Percentiles rank a stretch among this genome's conserved stretches.
Evolutionary conservation across 2,888 invertebrate genomes (phyloP).

Genomic region (Sipha maydis): DNA sequence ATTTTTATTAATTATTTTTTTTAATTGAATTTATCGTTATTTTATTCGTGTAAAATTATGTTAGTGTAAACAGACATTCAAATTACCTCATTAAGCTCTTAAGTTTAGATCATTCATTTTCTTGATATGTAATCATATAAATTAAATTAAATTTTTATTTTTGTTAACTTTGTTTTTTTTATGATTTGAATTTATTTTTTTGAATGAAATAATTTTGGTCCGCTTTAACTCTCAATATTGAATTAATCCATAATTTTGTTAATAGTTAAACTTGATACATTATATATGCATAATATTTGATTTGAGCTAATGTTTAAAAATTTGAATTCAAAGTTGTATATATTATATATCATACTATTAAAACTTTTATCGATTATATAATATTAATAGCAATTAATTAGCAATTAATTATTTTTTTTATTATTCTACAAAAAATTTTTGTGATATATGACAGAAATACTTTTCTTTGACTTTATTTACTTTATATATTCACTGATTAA

Average conservation of each 20-base stretch:
- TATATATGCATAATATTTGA: neutral
- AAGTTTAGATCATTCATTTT: too few relatives aligned
- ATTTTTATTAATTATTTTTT: neutral
- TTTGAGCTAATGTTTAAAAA: neutral
- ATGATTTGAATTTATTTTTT: too few relatives aligned
- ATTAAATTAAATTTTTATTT: too few relatives aligned
- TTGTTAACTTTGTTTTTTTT: too few relatives aligned
- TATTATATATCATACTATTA: neutral
- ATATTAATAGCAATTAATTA: constrained; percentile 26
- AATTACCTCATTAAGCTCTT: too few relatives aligned
- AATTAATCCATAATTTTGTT: too few relatives aligned
- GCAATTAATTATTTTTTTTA: neutral
- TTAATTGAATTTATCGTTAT: neutral
- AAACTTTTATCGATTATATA: constrained; percentile 17
- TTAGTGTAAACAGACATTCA: too few relatives aligned
- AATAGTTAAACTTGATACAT: too few relatives aligned
- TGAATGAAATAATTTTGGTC: too few relatives aligned
- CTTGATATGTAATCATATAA: too few relatives aligned
- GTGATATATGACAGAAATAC: neutral
- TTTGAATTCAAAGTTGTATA: neutral
- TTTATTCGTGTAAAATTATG: neutral
- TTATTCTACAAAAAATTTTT: constrained; percentile 13
- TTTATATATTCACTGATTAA: constrained; percentile 20
- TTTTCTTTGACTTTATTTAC: constrained; percentile 48
- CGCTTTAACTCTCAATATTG: too few relatives aligned